Evolutionary conservation across 2,888 invertebrate species (phyloP).

Genomic region (Callosobruchus maculatus): DNA sequence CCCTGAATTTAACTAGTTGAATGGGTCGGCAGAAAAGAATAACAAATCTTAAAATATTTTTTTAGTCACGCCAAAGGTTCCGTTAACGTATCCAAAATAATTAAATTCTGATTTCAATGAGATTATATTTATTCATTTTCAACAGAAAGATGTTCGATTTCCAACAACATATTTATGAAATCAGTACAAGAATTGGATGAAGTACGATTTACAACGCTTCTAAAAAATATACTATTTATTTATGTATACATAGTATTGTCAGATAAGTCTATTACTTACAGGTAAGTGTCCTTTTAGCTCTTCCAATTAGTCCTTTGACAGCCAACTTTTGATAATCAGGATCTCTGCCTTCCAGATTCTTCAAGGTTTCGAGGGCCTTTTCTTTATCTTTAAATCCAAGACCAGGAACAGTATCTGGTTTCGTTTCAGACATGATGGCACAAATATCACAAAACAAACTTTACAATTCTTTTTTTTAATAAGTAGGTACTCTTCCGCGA

Average conservation of each 20-base stretch:
- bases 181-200: too few relatives aligned
- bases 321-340: conserved; percentile 74
- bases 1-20: too few relatives aligned
- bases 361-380: conserved; percentile 66
- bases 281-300: conserved; percentile 69
- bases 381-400: conserved; percentile 75
- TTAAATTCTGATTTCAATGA: too few relatives aligned
- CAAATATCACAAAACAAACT: background rate
- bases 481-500: background rate
- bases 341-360: conserved; percentile 67
- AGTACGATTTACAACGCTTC: too few relatives aligned
- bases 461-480: background rate
- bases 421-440: conserved; percentile 39
- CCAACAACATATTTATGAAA: too few relatives aligned
- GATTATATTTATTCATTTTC: too few relatives aligned
- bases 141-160: too few relatives aligned
- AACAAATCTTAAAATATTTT: background rate
- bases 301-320: conserved; percentile 65
- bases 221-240: too few relatives aligned
- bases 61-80: background rate
- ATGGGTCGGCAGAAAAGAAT: too few relatives aligned
- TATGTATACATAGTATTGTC: too few relatives aligned
- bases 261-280: too few relatives aligned
- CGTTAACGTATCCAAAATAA: too few relatives aligned
- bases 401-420: conserved; percentile 64